Evolutionary conservation across 1,140 invertebrate species (phyloP), one percentile per base, ranked within the genome.

Genomic region (Pseudomyrmex dendroicus): DNA sequence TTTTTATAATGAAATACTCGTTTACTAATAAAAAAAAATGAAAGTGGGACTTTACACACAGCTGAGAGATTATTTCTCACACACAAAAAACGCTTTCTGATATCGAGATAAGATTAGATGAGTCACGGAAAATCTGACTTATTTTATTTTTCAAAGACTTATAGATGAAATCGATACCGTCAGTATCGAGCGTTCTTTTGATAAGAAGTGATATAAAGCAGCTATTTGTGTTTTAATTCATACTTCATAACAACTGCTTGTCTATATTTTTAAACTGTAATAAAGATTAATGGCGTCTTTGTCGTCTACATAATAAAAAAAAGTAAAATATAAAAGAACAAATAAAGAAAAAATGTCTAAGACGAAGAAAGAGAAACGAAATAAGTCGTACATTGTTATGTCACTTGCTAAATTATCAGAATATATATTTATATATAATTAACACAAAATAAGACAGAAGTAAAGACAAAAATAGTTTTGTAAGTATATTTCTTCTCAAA

Each of bases 21-120:
- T 25, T 82, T 84, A 82, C 62, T 46, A 35, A 84, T 87, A 87
- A 82, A 52, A 5, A 17, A 12, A 46, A 13, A 62, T 67, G n/a
- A 73, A 17, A 87, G 74, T 82, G 15, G 15, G 48, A 82, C 62
- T 59, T 66, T 10, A 54, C 46, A 22, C 22, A 7, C 8, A 13
- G 35, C 35, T 35, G 35, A 35, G 35, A 35, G 2, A 57, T 67
- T 77, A 78, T 80, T 44, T 87, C 70, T 84, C 46, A 56, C 15
- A 50, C 8, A 50, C 25, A 25, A 25, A 35, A 59, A 1, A 5
- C 2, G n/a, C 4, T 25, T 10, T 2, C 59, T 35, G 10, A 9
- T 15, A 64, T 66, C 17, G 2, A 15, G 17, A 22, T 46, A 56
- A 46, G 13, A 56, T 44, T 12, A 67, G 15, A n/a, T 15, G 2